Conservation (phyloP, 2,888 invertebrate species). For the Ichneumoninae sp. region DNA sequence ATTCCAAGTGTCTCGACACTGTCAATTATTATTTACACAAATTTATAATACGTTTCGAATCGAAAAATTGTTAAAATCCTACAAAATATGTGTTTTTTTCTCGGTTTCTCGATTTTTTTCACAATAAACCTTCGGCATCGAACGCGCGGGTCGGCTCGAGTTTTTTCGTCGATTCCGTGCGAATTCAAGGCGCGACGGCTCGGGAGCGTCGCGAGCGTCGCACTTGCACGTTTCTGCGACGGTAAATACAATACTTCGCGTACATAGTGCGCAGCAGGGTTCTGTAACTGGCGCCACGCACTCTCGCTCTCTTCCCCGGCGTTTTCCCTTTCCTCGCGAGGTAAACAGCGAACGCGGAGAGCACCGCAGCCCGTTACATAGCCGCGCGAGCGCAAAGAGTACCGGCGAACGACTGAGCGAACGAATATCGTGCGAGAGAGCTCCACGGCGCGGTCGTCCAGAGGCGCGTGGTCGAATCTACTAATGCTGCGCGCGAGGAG, state of each 20-base stretch:
- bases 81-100: neutral
- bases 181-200: neutral
- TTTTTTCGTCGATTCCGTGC: neutral
- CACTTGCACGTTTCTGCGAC: neutral
- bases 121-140: neutral
- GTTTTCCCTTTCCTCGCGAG: slow-evolving; percentile 41
- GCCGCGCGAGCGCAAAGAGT: slow-evolving; percentile 64
- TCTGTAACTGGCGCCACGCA: slow-evolving; percentile 11
- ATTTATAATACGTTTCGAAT: too few species aligned
- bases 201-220: neutral
- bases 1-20: too few species aligned
- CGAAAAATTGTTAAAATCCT: neutral
- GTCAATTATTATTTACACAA: too few species aligned
- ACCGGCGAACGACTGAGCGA: slow-evolving; percentile 69
- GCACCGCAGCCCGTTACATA: slow-evolving; percentile 46
- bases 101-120: neutral
- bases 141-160: neutral
- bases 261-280: slow-evolving; percentile 12
- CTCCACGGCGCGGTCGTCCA: slow-evolving; percentile 15
- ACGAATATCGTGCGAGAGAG: slow-evolving; percentile 30
- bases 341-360: slow-evolving; percentile 37
- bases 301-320: slow-evolving; percentile 34
- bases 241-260: slow-evolving; percentile 1
- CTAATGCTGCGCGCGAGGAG: slow-evolving; percentile 38
- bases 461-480: slow-evolving; percentile 48